These are phyloP conservation scores for Dicrostonyx torquatus DNA, from an alignment of 2,797 vertebrate genomes.

Conservation along the genomic window DNA sequence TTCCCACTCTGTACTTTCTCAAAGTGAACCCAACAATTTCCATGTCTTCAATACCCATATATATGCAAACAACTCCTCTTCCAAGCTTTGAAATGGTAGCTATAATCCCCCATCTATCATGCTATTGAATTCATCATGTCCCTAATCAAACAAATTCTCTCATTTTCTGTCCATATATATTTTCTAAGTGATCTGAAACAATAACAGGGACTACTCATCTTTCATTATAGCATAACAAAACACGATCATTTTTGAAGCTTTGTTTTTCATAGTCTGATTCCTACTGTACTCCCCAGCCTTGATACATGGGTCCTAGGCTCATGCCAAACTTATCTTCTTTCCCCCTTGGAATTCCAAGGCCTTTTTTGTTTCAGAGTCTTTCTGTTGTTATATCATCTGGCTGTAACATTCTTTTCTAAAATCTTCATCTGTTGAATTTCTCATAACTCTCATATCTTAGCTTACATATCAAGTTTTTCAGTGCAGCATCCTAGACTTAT, in stretches of 20 bases:
- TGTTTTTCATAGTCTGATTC: neutral
- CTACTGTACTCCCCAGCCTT: neutral
- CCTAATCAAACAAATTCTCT: constrained; percentile 17
- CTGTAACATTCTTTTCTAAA: neutral
- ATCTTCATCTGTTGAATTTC: neutral
- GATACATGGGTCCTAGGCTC: neutral
- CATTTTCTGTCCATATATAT: neutral
- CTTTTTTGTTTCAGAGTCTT: neutral
- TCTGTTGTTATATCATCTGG: neutral
- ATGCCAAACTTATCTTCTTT: constrained; percentile 51
- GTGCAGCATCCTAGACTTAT: neutral
- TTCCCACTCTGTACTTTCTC: neutral
- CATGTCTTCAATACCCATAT: neutral
- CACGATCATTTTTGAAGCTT: neutral
- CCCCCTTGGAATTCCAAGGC: neutral
- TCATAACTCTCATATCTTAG: constrained; percentile 28
- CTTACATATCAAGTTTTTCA: neutral
- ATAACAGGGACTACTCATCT: neutral
- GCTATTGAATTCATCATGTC: neutral
- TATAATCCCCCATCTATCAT: neutral
- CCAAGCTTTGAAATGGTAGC: constrained; percentile 9
- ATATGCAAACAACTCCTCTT: constrained; percentile 21
- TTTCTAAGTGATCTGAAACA: neutral
- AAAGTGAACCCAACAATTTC: constrained; percentile 21
- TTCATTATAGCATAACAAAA: neutral